Conservation (phyloP, 2,797 vertebrate species). For the Epinephelus coioides region DNA sequence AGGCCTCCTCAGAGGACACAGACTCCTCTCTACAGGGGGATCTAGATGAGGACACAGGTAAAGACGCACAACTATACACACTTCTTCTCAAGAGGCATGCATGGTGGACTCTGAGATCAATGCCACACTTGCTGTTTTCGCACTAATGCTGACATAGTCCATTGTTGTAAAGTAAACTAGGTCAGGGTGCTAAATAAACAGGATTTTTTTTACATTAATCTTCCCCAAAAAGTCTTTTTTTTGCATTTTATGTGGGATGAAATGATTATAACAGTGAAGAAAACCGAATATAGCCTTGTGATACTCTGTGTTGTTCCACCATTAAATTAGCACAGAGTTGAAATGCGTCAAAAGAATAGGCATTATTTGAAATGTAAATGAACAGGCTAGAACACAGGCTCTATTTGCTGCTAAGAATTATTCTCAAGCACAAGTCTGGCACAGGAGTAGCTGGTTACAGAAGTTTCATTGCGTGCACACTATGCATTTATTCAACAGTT, state of each 20-base stretch:
- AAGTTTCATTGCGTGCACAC: background rate
- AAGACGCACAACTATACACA: conserved; percentile 30
- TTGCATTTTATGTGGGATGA: background rate
- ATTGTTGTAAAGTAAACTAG: conserved; percentile 2
- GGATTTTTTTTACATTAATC: background rate
- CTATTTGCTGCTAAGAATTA: background rate
- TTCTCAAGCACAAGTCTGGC: conserved; percentile 10
- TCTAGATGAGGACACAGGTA: conserved; percentile 83
- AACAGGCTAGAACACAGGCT: background rate
- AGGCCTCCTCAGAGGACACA: conserved; percentile 76
- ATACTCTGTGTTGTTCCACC: background rate
- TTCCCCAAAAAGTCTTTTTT: background rate
- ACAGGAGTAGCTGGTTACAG: conserved; percentile 10
- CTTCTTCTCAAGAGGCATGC: background rate
- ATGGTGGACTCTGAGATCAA: background rate
- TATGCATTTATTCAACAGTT: conserved; percentile 33
- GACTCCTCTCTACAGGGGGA: conserved; percentile 77
- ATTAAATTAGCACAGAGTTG: background rate
- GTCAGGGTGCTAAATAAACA: background rate
- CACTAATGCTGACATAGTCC: background rate
- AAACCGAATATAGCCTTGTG: background rate
- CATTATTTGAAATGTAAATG: conserved; percentile 32
- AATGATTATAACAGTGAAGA: background rate
- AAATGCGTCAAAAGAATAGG: background rate
- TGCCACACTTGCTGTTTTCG: conserved; percentile 7